Base-by-base conservation (phyloP, 2,888 invertebrate genomes). In the Archips crataeganus region DNA sequence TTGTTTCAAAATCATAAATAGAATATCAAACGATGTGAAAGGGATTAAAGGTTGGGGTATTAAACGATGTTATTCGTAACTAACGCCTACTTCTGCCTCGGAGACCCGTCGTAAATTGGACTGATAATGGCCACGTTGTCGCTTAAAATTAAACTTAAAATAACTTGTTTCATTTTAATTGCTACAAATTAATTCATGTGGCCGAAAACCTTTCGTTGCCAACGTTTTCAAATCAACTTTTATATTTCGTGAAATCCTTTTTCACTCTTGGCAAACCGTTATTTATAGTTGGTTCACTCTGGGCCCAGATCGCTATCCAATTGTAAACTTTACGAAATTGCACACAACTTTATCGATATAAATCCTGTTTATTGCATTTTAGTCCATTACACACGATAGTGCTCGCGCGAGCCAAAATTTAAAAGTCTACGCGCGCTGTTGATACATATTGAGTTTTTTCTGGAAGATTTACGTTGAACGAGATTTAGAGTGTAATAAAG, bases 401-500 rank as follows among this genome's bases (percentile, higher is more conserved):
- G 74, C 69, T 34, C 69, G 57, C 62, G 32, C 45, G 54, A 64
- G 74, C 74, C 74, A 74, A 74, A 61, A 70, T 74, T 74, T 74
- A 61, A 69, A 73, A 74, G 59, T 74, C 60, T 69, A 74, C 70
- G 64, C 42, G 59, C 66, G 36, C 69, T 9, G 49, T 70, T 70
- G 64, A 74, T 74, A 70, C 69, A 65, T 70, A 74, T 74, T 65
- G 74, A 74, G 60, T 74, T 74, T 73, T 54, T 74, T 39, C 70
- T 69, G 70, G 51, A 70, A 74, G 74, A 74, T 74, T 74, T 74
- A 74, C 74, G 69, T 74, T 74, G 51, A 45, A 65, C 45, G 63
- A 74, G 74, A 76, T 78, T 78, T 76, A 78, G 75, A 75, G 74
- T 73, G 75, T 70, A 76, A 75, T 78, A 78, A 78, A 78, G 75